Evolutionary conservation across 1,140 invertebrate species (phyloP).

Genomic region (Drosophila rufa): DNA sequence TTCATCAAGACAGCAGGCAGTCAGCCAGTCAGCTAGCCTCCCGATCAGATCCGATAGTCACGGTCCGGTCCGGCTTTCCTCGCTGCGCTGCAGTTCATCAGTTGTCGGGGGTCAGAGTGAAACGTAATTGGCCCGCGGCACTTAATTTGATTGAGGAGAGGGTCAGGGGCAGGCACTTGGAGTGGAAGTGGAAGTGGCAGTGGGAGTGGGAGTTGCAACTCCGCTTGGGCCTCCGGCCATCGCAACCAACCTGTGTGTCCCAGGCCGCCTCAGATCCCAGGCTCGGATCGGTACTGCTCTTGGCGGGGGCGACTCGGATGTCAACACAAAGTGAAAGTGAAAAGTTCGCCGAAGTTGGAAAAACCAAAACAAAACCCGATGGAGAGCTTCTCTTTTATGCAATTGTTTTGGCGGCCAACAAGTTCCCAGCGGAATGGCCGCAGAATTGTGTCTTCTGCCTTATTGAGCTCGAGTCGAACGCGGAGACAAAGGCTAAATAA

Average conservation of each 20-base stretch:
- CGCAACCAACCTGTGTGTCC: constrained; percentile 53
- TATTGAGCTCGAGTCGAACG: constrained; percentile 40
- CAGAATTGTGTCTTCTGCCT: constrained; percentile 69
- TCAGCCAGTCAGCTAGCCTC: constrained; percentile 29
- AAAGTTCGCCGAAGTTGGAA: constrained; percentile 51
- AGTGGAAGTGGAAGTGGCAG: background rate
- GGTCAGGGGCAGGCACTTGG: constrained; percentile 1
- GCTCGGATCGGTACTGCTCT: constrained; percentile 22
- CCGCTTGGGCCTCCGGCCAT: constrained; percentile 20
- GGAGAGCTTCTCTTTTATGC: constrained; percentile 70
- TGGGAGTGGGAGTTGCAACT: background rate
- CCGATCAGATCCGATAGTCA: constrained; percentile 57
- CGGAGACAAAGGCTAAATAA: constrained; percentile 66
- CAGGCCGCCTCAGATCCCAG: constrained; percentile 17
- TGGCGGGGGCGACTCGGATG: constrained; percentile 61
- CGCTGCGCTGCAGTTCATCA: constrained; percentile 62
- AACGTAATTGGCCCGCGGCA: constrained; percentile 78
- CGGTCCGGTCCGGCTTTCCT: constrained; percentile 71
- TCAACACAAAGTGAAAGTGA: constrained; percentile 81
- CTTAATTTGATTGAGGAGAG: constrained; percentile 72
- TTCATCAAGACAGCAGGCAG: constrained; percentile 64
- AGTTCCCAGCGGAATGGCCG: constrained; percentile 59
- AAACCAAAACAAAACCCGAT: constrained; percentile 16
- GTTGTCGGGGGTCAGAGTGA: constrained; percentile 72
- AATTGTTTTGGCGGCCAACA: constrained; percentile 57